Base-by-base conservation (phyloP, 2,888 invertebrate genomes). In the Ectemnius lituratus region DNA sequence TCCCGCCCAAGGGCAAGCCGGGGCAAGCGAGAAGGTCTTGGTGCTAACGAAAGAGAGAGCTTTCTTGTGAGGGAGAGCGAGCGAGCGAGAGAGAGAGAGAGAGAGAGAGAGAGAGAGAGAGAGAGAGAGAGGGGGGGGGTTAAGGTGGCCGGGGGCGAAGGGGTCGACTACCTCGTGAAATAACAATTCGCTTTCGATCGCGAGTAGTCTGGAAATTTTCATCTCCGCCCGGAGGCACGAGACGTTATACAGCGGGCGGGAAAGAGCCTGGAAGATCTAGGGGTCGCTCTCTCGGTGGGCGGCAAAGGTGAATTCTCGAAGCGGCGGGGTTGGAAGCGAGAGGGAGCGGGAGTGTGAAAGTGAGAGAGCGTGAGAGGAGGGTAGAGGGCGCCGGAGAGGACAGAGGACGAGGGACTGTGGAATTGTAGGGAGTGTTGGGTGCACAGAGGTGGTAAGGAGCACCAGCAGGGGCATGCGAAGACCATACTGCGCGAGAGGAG, bases 171-270 rank as follows among this genome's bases (percentile, higher is more conserved):
- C 83, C 83, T 84, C 83, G 81, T 81, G 84, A 85, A 84, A 85
- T 85, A 85, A 84, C 85, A 85, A 84, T 84, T 82, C 80, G 81
- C 80, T 85, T 85, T 83, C 85, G 84, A 85, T 85, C 85, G 84
- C 81, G 68, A 66, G 79, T 75, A 79, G 83, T 80, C 84, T 84
- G 84, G 84, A 84, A 82, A 85, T 84, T 84, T 84, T 85, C 84
- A 83, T 83, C 82, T 82, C 79, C 72, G 83, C 84, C 83, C 56
- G 75, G 71, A 82, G 84, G 80, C 78, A 78, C 62, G 77, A 70
- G 78, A 75, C 74, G 37, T 37, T 37, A 37, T 37, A 37, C 37
- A 37, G 37, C 37, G 37, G 8, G 37, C 37, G 37, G 37, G 37
- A 37, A 11, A 37, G 37, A 37, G 37, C 37, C 37, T 37, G 37